Percentiles rank a stretch among this genome's conserved stretches.
These are phyloP conservation scores for Helleia helle DNA, from an alignment of 2,888 invertebrate genomes.

Conservation along the genomic window DNA sequence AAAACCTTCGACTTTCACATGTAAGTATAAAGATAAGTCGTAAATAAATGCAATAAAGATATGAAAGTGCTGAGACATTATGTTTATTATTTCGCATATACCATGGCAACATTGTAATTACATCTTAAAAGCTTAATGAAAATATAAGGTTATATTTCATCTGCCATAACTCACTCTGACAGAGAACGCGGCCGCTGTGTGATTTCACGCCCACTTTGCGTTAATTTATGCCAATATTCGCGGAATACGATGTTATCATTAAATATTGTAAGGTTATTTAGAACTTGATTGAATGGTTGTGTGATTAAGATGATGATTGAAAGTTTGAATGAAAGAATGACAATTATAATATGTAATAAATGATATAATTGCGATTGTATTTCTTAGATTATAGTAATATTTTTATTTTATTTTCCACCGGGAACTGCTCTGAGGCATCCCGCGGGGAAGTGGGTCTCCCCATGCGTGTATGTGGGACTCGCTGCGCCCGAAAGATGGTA, in stretches of 20 bases:
- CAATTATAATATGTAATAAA: too few relatives aligned
- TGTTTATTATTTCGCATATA: not conserved
- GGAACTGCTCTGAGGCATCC: too few relatives aligned
- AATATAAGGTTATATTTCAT: conserved; percentile 8
- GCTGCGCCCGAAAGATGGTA: too few relatives aligned
- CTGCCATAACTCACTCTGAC: conserved; percentile 21
- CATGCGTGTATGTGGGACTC: too few relatives aligned
- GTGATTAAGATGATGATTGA: not conserved
- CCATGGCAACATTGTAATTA: conserved; percentile 3
- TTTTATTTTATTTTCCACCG: too few relatives aligned
- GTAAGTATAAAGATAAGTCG: too few relatives aligned
- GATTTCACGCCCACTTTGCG: conserved; percentile 39
- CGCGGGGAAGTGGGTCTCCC: too few relatives aligned
- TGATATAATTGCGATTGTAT: too few relatives aligned
- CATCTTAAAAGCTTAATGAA: conserved; percentile 7
- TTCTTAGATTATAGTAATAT: too few relatives aligned
- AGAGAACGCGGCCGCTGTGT: conserved; percentile 38
- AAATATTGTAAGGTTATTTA: not conserved
- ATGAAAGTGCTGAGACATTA: conserved; percentile 1
- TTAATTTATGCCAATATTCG: conserved; percentile 41
- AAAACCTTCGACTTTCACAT: too few relatives aligned
- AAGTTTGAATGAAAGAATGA: not conserved
- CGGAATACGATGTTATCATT: conserved; percentile 7
- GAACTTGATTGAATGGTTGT: too few relatives aligned
- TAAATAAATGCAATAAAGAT: conserved; percentile 6